Evolutionary conservation across 1,140 invertebrate genomes (phyloP).

Genomic region (Periplaneta americana): DNA sequence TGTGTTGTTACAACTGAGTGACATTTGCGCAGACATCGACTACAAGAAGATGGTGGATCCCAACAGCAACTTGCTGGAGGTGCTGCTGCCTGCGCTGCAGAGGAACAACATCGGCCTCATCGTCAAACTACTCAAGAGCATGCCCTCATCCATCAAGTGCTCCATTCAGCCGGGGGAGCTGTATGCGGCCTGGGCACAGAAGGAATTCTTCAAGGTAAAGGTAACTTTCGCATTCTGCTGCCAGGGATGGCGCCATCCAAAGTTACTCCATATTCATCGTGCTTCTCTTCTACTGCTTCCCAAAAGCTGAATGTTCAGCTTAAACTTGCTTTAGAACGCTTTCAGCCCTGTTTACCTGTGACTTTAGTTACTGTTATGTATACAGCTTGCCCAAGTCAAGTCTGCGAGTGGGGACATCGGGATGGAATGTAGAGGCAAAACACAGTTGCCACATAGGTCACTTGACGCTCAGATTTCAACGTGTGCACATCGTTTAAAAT

Average conservation of each 20-base stretch:
- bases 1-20: background rate
- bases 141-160: slow-evolving; percentile 13
- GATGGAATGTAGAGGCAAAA: too few relatives aligned
- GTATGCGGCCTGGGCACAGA: slow-evolving; percentile 12
- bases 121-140: slow-evolving; percentile 19
- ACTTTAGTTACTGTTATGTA: background rate
- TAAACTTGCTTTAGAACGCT: too few relatives aligned
- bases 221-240: too few relatives aligned
- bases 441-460: too few relatives aligned
- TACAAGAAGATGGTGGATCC: slow-evolving; percentile 15
- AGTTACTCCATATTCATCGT: too few relatives aligned
- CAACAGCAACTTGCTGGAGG: slow-evolving; percentile 5
- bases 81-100: slow-evolving; percentile 13
- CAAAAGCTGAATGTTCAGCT: too few relatives aligned
- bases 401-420: too few relatives aligned
- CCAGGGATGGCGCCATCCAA: too few relatives aligned
- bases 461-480: too few relatives aligned
- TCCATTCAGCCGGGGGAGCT: slow-evolving; percentile 1
- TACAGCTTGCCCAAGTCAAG: too few relatives aligned
- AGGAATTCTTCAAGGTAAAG: slow-evolving; percentile 14
- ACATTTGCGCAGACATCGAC: slow-evolving; percentile 17
- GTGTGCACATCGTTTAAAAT: too few relatives aligned
- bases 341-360: background rate
- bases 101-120: slow-evolving; percentile 15
- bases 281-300: too few relatives aligned